Conservation (phyloP, 1,140 invertebrate genomes). For the Drosophila oshimai region DNA sequence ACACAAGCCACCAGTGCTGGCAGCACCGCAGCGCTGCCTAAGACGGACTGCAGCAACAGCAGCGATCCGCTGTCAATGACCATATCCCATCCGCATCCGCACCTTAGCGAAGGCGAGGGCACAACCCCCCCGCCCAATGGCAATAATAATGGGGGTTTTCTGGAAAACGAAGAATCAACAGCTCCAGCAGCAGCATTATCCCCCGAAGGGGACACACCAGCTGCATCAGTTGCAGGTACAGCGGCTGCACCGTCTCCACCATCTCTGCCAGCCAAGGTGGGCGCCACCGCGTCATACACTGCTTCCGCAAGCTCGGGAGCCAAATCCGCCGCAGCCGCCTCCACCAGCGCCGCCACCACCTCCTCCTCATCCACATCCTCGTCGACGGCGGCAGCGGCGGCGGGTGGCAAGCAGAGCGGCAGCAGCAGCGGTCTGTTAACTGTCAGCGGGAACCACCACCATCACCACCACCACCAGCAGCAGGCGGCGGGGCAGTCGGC, state of each 20-base stretch:
- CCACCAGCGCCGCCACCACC: not conserved
- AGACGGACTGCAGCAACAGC: slow-evolving; percentile 20
- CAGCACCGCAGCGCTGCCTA: slow-evolving; percentile 29
- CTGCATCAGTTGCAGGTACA: not conserved
- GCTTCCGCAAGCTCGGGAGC: not conserved
- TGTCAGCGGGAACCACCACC: slow-evolving; percentile 67
- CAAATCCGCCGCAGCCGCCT: slow-evolving; percentile 1
- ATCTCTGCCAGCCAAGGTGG: too few relatives aligned
- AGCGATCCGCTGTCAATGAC: slow-evolving; percentile 17
- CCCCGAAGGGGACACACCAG: not conserved
- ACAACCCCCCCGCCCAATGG: not conserved
- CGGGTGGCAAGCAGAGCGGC: slow-evolving; percentile 14
- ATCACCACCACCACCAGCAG: slow-evolving; percentile 60
- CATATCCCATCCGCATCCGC: too few relatives aligned
- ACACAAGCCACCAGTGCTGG: slow-evolving; percentile 70
- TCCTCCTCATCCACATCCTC: slow-evolving; percentile 22
- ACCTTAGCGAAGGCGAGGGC: not conserved
- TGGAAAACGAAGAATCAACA: not conserved
- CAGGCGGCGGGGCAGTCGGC: slow-evolving; percentile 7
- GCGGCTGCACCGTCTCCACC: too few relatives aligned
- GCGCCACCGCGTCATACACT: not conserved
- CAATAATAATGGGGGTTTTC: not conserved
- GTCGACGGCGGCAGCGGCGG: slow-evolving; percentile 15
- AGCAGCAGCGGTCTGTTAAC: slow-evolving; percentile 43
- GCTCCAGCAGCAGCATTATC: not conserved